Percentiles rank a stretch among this genome's conserved stretches.
Conservation (phyloP, 2,888 invertebrate species). For the Aleiodes leptofemur region DNA sequence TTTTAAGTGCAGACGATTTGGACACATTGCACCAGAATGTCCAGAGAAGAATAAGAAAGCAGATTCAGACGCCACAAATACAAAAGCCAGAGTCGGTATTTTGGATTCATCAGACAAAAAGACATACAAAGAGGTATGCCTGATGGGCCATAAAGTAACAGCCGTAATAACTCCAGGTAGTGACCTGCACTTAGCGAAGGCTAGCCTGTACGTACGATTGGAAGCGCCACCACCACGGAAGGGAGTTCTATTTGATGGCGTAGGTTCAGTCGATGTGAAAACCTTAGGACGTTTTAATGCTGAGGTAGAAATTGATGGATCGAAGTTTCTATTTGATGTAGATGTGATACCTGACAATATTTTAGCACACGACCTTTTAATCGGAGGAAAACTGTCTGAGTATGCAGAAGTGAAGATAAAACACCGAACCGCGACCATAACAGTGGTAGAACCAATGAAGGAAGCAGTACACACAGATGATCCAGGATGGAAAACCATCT, state of each 20-base stretch:
- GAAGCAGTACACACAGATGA: slow-evolving; percentile 3
- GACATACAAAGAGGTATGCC: not conserved
- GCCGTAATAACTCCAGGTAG: slow-evolving; percentile 16
- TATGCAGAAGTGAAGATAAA: slow-evolving; percentile 41
- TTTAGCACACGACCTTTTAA: slow-evolving; percentile 41
- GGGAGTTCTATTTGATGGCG: slow-evolving; percentile 38
- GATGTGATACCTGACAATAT: slow-evolving; percentile 44
- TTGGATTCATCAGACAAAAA: not conserved
- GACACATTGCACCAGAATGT: slow-evolving; percentile 41
- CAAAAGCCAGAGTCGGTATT: not conserved
- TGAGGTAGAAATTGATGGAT: slow-evolving; percentile 38
- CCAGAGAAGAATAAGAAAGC: not conserved
- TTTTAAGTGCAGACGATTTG: slow-evolving; percentile 46
- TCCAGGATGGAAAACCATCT: slow-evolving; percentile 24
- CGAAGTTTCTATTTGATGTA: slow-evolving; percentile 36
- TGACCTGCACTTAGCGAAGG: slow-evolving; percentile 45
- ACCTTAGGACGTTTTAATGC: slow-evolving; percentile 48
- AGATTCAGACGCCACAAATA: not conserved
- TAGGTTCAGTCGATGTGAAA: slow-evolving; percentile 1
- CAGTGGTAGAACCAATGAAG: slow-evolving; percentile 20
- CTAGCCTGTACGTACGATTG: slow-evolving; percentile 39
- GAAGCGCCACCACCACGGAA: slow-evolving; percentile 38
- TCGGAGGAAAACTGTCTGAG: slow-evolving; percentile 49
- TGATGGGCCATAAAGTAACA: not conserved
- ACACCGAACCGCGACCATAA: slow-evolving; percentile 31